A percentile compares a stretch with the other conserved stretches of the same genome.
These are phyloP conservation scores for Rhadinocentrus ornatus DNA, from an alignment of 2,797 vertebrate species.

Conservation along the genomic window DNA sequence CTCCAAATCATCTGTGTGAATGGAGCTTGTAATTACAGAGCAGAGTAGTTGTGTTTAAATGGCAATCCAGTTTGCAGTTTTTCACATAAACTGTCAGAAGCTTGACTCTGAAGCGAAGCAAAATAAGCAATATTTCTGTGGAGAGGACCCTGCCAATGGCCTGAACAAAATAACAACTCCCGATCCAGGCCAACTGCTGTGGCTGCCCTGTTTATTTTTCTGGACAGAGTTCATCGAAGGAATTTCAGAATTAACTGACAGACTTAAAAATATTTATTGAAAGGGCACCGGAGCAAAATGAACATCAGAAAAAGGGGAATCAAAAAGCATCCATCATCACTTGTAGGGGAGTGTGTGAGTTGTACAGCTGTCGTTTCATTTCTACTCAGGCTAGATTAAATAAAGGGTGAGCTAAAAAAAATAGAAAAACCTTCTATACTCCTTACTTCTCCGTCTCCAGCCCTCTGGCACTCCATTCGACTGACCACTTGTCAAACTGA, in stretches of 20 bases:
- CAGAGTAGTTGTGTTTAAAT: constrained; percentile 74
- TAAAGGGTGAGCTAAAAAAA: constrained; percentile 58
- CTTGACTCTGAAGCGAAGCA: constrained; percentile 80
- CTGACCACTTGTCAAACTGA: constrained; percentile 79
- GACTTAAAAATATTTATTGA: constrained; percentile 86
- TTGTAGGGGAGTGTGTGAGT: constrained; percentile 35
- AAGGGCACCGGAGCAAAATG: constrained; percentile 77
- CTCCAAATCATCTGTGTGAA: constrained; percentile 66
- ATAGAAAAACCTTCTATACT: constrained; percentile 31
- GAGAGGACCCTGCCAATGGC: constrained; percentile 74
- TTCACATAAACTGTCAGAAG: constrained; percentile 83
- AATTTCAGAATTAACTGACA: constrained; percentile 87
- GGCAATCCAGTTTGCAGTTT: constrained; percentile 78
- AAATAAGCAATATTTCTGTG: constrained; percentile 83
- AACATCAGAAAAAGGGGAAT: constrained; percentile 67
- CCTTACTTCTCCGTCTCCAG: constrained; percentile 31
- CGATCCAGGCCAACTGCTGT: constrained; percentile 76
- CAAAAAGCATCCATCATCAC: constrained; percentile 79
- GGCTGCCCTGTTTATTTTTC: constrained; percentile 85
- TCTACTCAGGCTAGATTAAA: constrained; percentile 68
- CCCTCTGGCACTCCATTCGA: constrained; percentile 59
- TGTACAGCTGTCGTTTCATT: constrained; percentile 72
- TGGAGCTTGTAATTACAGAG: constrained; percentile 77
- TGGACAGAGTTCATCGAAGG: constrained; percentile 81
- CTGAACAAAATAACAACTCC: constrained; percentile 82